A percentile compares a stretch with the other conserved stretches of the same genome.
Evolutionary conservation across 2,797 vertebrate species (phyloP).

Genomic region (Lagorchestes hirsutus): DNA sequence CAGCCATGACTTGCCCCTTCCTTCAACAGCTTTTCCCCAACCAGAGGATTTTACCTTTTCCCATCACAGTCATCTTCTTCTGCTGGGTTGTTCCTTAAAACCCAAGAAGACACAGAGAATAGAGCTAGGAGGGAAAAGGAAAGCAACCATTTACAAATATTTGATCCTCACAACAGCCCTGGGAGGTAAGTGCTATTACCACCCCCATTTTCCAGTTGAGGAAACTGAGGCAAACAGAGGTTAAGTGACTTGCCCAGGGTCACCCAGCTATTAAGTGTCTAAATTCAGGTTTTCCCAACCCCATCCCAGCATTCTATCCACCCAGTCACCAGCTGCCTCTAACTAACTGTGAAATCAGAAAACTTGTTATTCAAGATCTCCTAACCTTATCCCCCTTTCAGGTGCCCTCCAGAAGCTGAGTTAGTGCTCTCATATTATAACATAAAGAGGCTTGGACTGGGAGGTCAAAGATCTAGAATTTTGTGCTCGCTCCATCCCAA

Average conservation of each 20-base stretch:
- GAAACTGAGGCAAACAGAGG: not conserved
- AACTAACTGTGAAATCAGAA: not conserved
- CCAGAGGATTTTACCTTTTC: not conserved
- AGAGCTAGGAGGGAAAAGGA: not conserved
- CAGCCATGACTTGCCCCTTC: not conserved
- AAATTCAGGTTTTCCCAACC: not conserved
- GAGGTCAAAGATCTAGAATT: not conserved
- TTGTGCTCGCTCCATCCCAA: not conserved
- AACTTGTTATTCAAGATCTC: not conserved
- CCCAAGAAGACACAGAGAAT: not conserved
- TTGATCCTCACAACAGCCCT: not conserved
- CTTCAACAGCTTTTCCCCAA: not conserved
- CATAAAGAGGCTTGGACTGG: not conserved
- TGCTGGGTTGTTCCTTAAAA: not conserved
- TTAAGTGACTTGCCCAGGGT: not conserved
- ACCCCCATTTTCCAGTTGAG: not conserved
- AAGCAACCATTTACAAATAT: not conserved
- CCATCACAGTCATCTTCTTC: not conserved
- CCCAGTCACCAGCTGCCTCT: not conserved
- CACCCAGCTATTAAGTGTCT: not conserved
- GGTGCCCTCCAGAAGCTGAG: not conserved
- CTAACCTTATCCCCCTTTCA: not conserved
- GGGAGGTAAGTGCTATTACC: not conserved
- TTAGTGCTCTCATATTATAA: not conserved
- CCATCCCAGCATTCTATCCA: not conserved